These are phyloP conservation scores for Empidonax traillii DNA, from an alignment of 2,113 vertebrate species.

Conservation along the genomic window DNA sequence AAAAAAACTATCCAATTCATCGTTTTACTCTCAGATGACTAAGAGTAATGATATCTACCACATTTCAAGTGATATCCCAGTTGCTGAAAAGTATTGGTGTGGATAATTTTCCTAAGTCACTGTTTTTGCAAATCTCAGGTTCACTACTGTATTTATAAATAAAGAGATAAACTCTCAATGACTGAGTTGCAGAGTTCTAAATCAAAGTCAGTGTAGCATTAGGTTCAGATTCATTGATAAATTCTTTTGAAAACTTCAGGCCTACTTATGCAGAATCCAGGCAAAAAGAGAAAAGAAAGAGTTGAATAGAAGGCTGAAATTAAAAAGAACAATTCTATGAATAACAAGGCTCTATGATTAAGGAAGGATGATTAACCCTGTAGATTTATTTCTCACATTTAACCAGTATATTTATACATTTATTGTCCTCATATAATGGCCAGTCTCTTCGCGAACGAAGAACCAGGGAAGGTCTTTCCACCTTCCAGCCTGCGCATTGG, in stretches of 20 bases:
- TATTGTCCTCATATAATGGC: not conserved
- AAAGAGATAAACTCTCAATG: not conserved
- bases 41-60: not conserved
- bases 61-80: not conserved
- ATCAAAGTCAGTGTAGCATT: not conserved
- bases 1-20: not conserved
- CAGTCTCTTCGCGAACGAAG: no score
- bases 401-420: not conserved
- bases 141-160: not conserved
- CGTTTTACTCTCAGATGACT: not conserved
- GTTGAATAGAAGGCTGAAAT: not conserved
- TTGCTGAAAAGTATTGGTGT: not conserved
- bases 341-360: not conserved
- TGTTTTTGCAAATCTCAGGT: not conserved
- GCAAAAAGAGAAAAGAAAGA: constrained; percentile 2
- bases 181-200: not conserved
- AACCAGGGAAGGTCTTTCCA: no score
- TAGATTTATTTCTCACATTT: not conserved
- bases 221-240: not conserved
- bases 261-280: not conserved
- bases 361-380: not conserved
- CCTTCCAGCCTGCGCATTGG: no score
- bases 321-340: not conserved
- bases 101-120: not conserved
- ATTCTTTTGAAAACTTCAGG: not conserved